Evolutionary conservation across 2,888 invertebrate species (phyloP).

Genomic region (Macrophya annulata): DNA sequence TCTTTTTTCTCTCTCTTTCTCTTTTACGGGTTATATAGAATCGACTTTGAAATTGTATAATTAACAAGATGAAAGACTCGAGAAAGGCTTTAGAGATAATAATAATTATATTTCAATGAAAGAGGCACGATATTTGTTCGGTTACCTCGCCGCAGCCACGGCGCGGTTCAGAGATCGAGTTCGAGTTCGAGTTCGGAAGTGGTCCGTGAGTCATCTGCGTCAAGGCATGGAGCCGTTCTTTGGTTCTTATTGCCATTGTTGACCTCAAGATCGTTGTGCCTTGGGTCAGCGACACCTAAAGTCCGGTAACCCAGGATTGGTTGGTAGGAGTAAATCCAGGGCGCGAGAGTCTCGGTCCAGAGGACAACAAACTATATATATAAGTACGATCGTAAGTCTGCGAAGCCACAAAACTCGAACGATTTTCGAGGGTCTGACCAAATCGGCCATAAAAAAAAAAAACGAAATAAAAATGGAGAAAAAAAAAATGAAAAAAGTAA

Average conservation of each 20-base stretch:
- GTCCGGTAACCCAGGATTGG: conserved; percentile 45
- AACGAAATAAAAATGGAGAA: background rate
- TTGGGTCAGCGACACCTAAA: conserved; percentile 50
- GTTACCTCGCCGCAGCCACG: background rate
- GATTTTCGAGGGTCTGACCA: conserved; percentile 19
- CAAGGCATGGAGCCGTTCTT: conserved; percentile 30
- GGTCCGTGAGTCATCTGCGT: conserved; percentile 51
- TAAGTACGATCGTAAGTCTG: background rate
- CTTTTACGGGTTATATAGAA: background rate
- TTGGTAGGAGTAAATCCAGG: conserved; percentile 27
- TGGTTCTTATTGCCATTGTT: conserved; percentile 35
- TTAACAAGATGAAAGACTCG: background rate
- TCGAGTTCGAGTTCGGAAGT: conserved; percentile 48
- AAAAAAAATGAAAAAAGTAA: background rate
- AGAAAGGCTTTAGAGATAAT: background rate
- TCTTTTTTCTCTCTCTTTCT: background rate
- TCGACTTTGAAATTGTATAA: background rate
- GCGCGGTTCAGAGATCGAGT: conserved; percentile 38
- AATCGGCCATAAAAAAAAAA: conserved; percentile 10
- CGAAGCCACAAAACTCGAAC: conserved; percentile 25
- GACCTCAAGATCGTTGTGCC: conserved; percentile 32
- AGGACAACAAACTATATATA: background rate
- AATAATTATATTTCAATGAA: conserved; percentile 15
- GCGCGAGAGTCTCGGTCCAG: conserved; percentile 37
- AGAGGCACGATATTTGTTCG: conserved; percentile 10